These are phyloP conservation scores for Melozone crissalis DNA, from an alignment of 2,113 vertebrate species.

Conservation along the genomic window DNA sequence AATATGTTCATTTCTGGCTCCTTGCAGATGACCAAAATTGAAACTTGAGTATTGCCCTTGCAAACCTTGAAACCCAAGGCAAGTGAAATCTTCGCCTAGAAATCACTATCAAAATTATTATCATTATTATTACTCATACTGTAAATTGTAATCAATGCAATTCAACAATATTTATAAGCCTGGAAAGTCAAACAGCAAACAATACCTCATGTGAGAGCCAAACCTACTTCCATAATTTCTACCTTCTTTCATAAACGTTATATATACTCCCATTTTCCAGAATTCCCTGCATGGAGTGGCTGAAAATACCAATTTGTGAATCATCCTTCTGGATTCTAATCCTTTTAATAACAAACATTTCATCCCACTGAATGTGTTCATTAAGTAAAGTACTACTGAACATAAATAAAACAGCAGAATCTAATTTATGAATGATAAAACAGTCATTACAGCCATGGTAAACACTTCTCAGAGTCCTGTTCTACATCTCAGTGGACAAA, in stretches of 20 bases:
- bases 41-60: background rate
- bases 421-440: constrained; percentile 30
- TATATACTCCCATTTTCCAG: background rate
- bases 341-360: constrained; percentile 16
- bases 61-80: background rate
- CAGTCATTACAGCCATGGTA: background rate
- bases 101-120: background rate
- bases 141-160: background rate
- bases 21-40: background rate
- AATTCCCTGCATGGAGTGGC: background rate
- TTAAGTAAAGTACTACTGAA: constrained; percentile 7
- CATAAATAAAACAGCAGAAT: constrained; percentile 7
- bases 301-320: background rate
- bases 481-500: background rate
- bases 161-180: background rate
- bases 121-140: background rate
- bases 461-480: background rate
- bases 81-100: background rate
- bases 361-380: background rate
- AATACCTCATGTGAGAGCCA: background rate
- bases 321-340: background rate
- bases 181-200: background rate
- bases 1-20: background rate
- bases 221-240: background rate
- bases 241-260: background rate